Evolutionary conservation across 2,113 vertebrate genomes (phyloP), one percentile per base, ranked within the genome.

Genomic region (Poeciliopsis occidentalis): DNA sequence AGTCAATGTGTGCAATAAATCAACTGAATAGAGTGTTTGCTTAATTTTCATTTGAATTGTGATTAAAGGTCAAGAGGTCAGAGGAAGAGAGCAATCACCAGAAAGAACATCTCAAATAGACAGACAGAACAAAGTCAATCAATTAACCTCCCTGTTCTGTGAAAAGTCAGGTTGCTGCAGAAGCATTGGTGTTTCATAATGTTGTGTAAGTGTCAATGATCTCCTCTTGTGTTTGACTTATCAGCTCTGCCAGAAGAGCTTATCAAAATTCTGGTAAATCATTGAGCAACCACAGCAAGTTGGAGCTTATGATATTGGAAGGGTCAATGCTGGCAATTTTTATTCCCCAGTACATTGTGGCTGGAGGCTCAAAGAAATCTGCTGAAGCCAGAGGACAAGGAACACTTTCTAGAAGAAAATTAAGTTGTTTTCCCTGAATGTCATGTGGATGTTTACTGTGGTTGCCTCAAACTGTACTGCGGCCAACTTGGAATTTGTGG

Each of bases 171-270:
- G 67, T 78, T 83, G 77, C 79, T 77, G 69, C 60, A 11, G 69
- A 79, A 76, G 73, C 62, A 70, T 44, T 69, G 31, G 54, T 34
- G 76, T 92, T 95, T 94, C 93, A 93, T 88, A 94, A 94, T 72
- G 51, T 44, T 71, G 41, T 62, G 64, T 12, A 71, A 87, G 85
- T 90, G 92, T 93, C 93, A 94, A 83, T 94, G 92, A 87, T 94
- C 94, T 84, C 85, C 76, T 51, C 75, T 73, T 79, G 76, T 91
- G 90, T 92, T 94, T 93, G 88, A 92, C 85, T 94, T 94, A 95
- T 95, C 93, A 74, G 71, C 88, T 87, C 80, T 80, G 82, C 84
- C 86, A 91, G 84, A 82, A 78, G 80, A 82, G 79, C 84, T 93
- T 93, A 94, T 93, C 93, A 69, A 75, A 69, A 26, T 22, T 65